Evolutionary conservation across 1,140 invertebrate species (phyloP), one percentile per base, ranked within the genome.

Genomic region (Hyles vespertilio): DNA sequence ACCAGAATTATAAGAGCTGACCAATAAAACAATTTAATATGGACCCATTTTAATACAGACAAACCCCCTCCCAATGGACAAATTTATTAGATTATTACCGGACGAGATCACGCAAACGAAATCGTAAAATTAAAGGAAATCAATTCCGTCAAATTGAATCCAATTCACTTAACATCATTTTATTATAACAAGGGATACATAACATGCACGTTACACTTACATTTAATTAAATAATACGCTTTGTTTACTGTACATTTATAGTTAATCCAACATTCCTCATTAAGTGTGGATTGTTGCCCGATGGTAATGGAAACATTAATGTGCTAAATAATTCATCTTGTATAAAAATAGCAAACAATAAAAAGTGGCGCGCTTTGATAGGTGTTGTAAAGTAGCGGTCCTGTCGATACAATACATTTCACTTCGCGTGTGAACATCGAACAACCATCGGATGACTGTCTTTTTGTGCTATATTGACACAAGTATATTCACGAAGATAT

Each of bases 61-160:
- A 70, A 72, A 69, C 69, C 77, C 78, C 74, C 69, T 84, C 81
- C 84, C 84, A 77, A 78, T 81, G 85, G 81, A 88, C 81, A 64
- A 82, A 81, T 85, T 81, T 83, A 87, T 84, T 81, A 84, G 67
- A 83, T 87, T 87, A 86, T 87, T 82, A 85, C 77, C 75, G 84
- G 79, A 79, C 75, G 72, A 81, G 72, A 86, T 84, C 85, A 88
- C 85, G 85, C 85, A 85, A 86, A 87, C 79, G 78, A 80, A 88
- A 88, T 85, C 79, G 78, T 85, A 85, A 87, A 87, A 85, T 82
- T 80, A 79, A 79, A 81, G 74, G 75, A 77, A 86, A 77, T 79
- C 85, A 83, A 88, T 85, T 80, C 78, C 61, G 67, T 84, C 68
- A 83, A 83, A 86, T 85, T 81, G 72, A 78, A 79, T 76, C 61